Evolutionary conservation across 2,797 vertebrate species (phyloP).

Genomic region (Pseudochirops cupreus): DNA sequence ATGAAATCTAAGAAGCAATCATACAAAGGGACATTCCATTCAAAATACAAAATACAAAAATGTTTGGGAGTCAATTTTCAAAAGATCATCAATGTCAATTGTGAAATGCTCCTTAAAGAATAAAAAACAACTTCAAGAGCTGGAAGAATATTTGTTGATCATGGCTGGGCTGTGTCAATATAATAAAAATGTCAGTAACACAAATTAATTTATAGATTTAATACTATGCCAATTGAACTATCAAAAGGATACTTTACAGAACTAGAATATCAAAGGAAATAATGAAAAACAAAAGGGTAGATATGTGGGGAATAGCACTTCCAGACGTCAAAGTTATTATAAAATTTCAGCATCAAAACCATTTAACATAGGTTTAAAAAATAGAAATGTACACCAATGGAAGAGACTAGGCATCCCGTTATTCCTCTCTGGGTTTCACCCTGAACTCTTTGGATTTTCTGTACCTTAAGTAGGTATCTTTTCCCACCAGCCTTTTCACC

Average conservation of each 20-base stretch:
- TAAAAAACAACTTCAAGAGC: neutral
- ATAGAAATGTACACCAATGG: neutral
- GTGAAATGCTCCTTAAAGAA: neutral
- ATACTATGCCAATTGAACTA: neutral
- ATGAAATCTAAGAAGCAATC: neutral
- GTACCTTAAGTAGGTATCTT: neutral
- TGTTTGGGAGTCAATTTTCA: neutral
- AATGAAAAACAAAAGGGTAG: neutral
- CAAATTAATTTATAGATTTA: neutral
- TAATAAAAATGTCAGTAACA: neutral
- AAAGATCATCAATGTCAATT: neutral
- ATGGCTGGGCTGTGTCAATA: neutral
- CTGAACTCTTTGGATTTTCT: neutral
- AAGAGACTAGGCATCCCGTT: neutral
- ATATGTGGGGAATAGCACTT: neutral
- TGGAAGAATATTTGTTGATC: neutral
- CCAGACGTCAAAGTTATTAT: neutral
- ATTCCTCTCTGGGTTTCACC: neutral
- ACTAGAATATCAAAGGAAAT: neutral
- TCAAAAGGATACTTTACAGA: neutral
- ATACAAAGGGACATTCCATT: neutral
- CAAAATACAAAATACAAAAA: neutral
- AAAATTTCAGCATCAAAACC: neutral
- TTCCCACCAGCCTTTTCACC: neutral
- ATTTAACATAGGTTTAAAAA: neutral